Evolutionary conservation across 2,888 invertebrate genomes (phyloP).

Genomic region (Drosophila subsilvestris): DNA sequence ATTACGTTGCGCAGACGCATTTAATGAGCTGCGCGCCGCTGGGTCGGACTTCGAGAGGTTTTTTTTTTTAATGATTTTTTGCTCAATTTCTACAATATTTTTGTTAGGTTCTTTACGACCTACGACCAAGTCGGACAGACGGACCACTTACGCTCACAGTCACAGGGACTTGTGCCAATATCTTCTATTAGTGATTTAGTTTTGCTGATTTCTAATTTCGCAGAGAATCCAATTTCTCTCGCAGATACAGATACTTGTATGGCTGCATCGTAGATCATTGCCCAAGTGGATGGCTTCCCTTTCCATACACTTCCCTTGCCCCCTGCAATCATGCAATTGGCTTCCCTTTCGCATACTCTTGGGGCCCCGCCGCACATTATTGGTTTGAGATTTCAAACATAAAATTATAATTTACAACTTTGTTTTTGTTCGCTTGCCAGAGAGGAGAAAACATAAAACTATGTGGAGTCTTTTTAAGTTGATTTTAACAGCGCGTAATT

Average conservation of each 20-base stretch:
- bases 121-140: conserved; percentile 20
- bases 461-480: conserved; percentile 74
- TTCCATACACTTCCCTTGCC: not conserved
- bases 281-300: not conserved
- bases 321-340: conserved; percentile 22
- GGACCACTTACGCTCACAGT: not conserved
- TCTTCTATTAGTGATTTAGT: conserved; percentile 16
- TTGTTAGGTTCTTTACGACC: conserved; percentile 49
- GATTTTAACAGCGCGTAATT: conserved; percentile 73
- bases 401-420: conserved; percentile 82
- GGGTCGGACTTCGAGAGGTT: conserved; percentile 34
- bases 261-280: conserved; percentile 24
- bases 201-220: conserved; percentile 10
- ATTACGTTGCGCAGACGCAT: conserved; percentile 79
- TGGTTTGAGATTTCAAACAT: conserved; percentile 70
- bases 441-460: conserved; percentile 68
- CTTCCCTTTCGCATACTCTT: conserved; percentile 29
- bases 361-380: conserved; percentile 41
- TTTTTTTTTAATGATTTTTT: conserved; percentile 35
- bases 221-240: conserved; percentile 1
- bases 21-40: conserved; percentile 65
- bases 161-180: conserved; percentile 1
- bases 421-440: conserved; percentile 60
- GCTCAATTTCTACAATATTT: conserved; percentile 47
- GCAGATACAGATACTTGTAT: conserved; percentile 5